phyloP scores from a whole-genome alignment of 92 coral and sea anemone genomes.

The Zoanthus sansibaricus region DNA sequence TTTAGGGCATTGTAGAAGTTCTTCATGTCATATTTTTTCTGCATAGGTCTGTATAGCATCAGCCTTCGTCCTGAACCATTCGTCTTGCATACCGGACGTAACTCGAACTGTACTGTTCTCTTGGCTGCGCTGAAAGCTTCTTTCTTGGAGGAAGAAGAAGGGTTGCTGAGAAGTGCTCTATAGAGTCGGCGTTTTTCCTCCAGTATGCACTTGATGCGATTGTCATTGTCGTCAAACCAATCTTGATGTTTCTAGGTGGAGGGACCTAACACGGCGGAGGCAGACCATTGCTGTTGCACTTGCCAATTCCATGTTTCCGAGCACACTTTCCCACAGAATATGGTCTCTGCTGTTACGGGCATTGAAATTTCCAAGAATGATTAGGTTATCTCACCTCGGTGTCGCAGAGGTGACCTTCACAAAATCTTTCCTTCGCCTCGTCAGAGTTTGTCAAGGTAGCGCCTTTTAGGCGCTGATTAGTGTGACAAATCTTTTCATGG shows the following conservation, averaged over 20 bases:
- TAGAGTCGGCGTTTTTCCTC: conserved; percentile 8
- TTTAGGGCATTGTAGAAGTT: neutral
- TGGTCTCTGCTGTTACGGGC: conserved; percentile 34
- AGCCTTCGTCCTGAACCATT: conserved; percentile 3
- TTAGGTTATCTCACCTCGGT: conserved; percentile 19
- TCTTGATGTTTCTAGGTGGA: neutral
- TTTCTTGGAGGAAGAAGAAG: conserved; percentile 24
- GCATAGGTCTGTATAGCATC: conserved; percentile 39
- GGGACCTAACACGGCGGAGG: neutral
- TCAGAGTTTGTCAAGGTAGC: neutral
- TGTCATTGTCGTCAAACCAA: conserved; percentile 33
- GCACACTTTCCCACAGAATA: conserved; percentile 11
- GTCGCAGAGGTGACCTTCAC: neutral
- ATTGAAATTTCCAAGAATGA: conserved; percentile 48
- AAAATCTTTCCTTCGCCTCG: conserved; percentile 1
- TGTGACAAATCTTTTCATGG: neutral
- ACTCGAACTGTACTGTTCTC: conserved; percentile 22
- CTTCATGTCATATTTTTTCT: neutral
- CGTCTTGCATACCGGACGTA: conserved; percentile 22
- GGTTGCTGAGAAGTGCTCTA: conserved; percentile 5
- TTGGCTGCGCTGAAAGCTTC: neutral
- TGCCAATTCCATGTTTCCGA: conserved; percentile 55
- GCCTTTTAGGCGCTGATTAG: conserved; percentile 13
- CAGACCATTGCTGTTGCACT: conserved; percentile 45
- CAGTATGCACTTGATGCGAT: neutral